Percentiles rank a stretch among this genome's conserved stretches.
These are phyloP conservation scores for Lepus oiostolus DNA, from an alignment of 2,797 vertebrate genomes.

Conservation along the genomic window DNA sequence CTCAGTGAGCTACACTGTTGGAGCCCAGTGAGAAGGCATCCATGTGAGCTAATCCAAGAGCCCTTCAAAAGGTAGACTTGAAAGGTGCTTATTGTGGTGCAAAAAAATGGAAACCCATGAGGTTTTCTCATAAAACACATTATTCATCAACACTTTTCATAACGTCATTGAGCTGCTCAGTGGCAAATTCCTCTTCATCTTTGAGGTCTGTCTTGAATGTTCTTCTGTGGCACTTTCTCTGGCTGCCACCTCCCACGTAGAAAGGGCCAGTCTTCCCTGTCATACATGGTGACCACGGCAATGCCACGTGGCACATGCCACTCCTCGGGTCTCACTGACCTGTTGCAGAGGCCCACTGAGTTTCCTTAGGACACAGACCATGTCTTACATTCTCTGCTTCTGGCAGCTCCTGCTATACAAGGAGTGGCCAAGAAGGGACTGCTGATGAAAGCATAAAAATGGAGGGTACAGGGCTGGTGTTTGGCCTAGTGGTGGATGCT, in stretches of 20 bases:
- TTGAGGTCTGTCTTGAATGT: background rate
- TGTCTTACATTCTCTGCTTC: background rate
- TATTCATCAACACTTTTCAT: too few species aligned
- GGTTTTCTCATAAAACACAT: too few species aligned
- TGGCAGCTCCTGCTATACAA: background rate
- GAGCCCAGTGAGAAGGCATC: background rate
- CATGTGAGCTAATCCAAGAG: background rate
- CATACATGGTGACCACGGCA: background rate
- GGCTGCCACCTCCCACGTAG: background rate
- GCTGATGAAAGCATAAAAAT: conserved; percentile 24
- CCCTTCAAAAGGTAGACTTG: too few species aligned
- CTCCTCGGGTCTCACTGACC: background rate
- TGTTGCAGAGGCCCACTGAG: background rate
- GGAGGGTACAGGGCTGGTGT: background rate
- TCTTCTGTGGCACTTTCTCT: background rate
- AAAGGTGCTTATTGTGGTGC: too few species aligned
- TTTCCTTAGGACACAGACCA: background rate
- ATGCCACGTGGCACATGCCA: rapidly evolving
- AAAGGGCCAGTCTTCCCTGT: background rate
- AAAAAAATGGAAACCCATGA: too few species aligned
- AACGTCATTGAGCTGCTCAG: background rate
- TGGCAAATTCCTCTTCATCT: background rate
- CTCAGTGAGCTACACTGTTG: background rate
- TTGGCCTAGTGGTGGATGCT: too few species aligned
- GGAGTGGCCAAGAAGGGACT: background rate